Evolutionary conservation across 2,113 vertebrate genomes (phyloP).

Genomic region (Pomatorhinus ruficollis): DNA sequence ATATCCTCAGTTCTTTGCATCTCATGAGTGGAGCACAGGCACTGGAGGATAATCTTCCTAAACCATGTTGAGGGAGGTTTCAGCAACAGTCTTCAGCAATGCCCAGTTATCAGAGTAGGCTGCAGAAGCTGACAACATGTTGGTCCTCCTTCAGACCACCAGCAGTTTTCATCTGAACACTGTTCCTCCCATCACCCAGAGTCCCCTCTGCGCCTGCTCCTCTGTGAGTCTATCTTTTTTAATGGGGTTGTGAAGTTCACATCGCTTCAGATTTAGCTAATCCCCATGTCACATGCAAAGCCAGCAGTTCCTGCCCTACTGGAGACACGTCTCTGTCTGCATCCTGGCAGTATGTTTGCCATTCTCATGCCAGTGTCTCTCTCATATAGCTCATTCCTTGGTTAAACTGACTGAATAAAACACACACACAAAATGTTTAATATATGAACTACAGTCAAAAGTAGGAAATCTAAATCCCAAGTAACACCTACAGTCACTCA

Average conservation of each 20-base stretch:
- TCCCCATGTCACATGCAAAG: rapidly evolving
- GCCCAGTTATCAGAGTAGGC: not conserved
- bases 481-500: not conserved
- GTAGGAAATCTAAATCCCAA: not conserved
- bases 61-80: not conserved
- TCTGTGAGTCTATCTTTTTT: not conserved
- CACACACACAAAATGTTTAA: not conserved
- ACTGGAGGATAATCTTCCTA: not conserved
- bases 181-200: not conserved
- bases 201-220: not conserved
- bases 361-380: not conserved
- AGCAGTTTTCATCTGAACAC: not conserved
- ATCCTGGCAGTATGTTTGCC: not conserved
- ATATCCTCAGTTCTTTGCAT: not conserved
- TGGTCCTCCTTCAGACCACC: not conserved
- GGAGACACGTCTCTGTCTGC: not conserved
- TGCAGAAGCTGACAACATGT: not conserved
- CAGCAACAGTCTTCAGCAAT: not conserved
- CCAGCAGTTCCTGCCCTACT: not conserved
- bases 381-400: not conserved
- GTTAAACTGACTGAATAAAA: not conserved
- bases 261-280: not conserved
- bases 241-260: not conserved
- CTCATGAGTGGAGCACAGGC: not conserved
- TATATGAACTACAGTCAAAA: not conserved